Base-by-base conservation (phyloP, 2,888 invertebrate genomes). In the Sphaerophoria taeniata region DNA sequence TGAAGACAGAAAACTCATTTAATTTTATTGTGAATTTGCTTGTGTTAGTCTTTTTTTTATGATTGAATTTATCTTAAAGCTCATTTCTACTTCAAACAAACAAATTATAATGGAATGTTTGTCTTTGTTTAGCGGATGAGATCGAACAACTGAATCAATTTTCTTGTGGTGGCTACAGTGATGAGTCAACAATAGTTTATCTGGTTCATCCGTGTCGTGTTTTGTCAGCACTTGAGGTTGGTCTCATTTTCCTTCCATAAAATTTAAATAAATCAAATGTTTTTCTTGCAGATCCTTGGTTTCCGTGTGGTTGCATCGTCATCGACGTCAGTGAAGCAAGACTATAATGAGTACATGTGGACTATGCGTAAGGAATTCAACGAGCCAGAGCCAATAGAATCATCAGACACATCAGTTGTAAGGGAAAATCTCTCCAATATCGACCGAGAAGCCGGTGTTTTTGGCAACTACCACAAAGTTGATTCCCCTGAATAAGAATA, bases 341-440 rank as follows among this genome's bases (percentile, higher is more conserved):
- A 97, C 91, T 96, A 96, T 90, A 96, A 96, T 93, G 97, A 97
- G 91, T 97, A 97, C 89, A 97, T 97, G 96, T 97, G 97, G 97
- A 97, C 97, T 92, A 96, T 97, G 96, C 95, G 97, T 93, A 96
- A 96, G 91, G 97, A 97, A 89, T 97, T 97, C 91, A 93, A 90
- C 67, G 91, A 90, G 79, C 97, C 96, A 73, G 97, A 97, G 91
- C 97, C 97, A 90, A 88, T 91, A 79, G 90, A 92, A 87, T 87
- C 89, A 31, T 84, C 83, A 9, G 91, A 91, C 82, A 90, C 94
- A 73, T 92, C 93, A 89, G 93, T 94, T 81, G 94, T 94, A 84
- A 93, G 94, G 89, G 94, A 94, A 88, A 94, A 94, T 89, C 93
- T 94, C 58, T 94, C 93, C 34, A 94, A 95, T 89, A 94, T 94